Conservation (phyloP, 2,888 invertebrate genomes). For the Chesias legatella region DNA sequence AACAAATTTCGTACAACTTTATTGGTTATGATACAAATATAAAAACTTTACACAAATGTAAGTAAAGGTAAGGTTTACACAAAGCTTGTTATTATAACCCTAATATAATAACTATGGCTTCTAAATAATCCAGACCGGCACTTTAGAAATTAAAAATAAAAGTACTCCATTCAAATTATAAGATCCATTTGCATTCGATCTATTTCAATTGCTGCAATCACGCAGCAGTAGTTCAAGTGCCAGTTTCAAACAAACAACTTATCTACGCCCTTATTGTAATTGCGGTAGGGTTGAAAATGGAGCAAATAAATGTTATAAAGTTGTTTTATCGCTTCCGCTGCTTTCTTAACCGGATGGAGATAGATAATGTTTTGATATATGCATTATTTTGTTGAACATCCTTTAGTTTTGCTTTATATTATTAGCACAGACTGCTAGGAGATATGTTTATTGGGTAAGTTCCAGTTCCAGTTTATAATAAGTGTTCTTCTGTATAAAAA, state of each 20-base stretch:
- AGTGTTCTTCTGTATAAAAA: too few relatives aligned
- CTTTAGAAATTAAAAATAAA: slow-evolving; percentile 13
- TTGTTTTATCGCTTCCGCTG: slow-evolving; percentile 17
- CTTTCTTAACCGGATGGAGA: slow-evolving; percentile 24
- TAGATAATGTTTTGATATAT: slow-evolving; percentile 28
- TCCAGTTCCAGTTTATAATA: too few relatives aligned
- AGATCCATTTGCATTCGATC: slow-evolving; percentile 25
- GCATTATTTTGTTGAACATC: slow-evolving; percentile 22
- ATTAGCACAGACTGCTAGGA: background rate
- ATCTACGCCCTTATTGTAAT: slow-evolving; percentile 1
- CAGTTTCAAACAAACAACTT: too few relatives aligned
- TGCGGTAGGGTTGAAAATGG: slow-evolving; percentile 9
- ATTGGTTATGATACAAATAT: too few relatives aligned
- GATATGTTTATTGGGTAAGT: too few relatives aligned
- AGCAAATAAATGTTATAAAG: slow-evolving; percentile 9
- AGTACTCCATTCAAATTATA: slow-evolving; percentile 2
- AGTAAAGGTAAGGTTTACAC: too few relatives aligned
- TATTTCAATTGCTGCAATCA: slow-evolving; percentile 31
- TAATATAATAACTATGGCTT: background rate
- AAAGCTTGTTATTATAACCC: slow-evolving; percentile 2
- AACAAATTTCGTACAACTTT: too few relatives aligned
- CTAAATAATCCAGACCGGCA: background rate
- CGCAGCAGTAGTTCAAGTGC: background rate
- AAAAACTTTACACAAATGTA: too few relatives aligned
- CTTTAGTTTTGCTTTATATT: slow-evolving; percentile 19